A percentile compares a stretch with the other conserved stretches of the same genome.
Conservation (phyloP, 2,888 invertebrate species). For the Drosophila affinis region DNA sequence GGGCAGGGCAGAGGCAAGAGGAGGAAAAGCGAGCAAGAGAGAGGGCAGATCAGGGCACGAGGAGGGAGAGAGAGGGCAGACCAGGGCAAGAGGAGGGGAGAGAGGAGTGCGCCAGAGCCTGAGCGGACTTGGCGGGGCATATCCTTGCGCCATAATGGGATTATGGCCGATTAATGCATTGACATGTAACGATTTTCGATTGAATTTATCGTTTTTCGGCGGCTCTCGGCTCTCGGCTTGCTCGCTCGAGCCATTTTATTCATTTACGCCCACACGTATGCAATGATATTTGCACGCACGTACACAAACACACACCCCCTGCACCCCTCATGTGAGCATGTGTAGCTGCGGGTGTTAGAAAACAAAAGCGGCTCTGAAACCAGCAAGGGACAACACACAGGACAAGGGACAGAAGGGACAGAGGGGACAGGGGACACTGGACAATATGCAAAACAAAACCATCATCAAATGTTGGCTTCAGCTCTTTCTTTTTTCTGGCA, state of each 20-base stretch:
- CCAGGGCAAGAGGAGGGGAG: conserved; percentile 3
- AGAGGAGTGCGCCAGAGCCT: neutral
- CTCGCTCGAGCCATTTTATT: conserved; percentile 76
- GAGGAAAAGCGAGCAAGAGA: neutral
- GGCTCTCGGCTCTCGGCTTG: conserved; percentile 53
- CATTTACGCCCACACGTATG: conserved; percentile 80
- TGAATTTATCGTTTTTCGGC: conserved; percentile 83
- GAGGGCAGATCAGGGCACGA: conserved; percentile 11
- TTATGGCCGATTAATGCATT: conserved; percentile 84
- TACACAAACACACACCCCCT: conserved; percentile 25
- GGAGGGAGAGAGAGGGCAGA: conserved; percentile 4
- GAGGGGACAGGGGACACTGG: neutral
- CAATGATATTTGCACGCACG: conserved; percentile 72
- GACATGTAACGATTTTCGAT: conserved; percentile 84
- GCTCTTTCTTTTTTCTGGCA: conserved; percentile 23
- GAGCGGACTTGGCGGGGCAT: conserved; percentile 52
- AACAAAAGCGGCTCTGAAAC: conserved; percentile 74
- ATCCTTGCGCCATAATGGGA: conserved; percentile 84
- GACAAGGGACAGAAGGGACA: neutral
- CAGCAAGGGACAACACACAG: conserved; percentile 48
- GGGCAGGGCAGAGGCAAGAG: conserved; percentile 15
- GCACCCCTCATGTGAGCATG: conserved; percentile 26
- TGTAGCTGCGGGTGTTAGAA: conserved; percentile 79
- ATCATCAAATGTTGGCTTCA: conserved; percentile 61
- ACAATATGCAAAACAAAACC: conserved; percentile 75